Conservation (phyloP, 1,140 invertebrate species). For the Neodiprion fabricii region DNA sequence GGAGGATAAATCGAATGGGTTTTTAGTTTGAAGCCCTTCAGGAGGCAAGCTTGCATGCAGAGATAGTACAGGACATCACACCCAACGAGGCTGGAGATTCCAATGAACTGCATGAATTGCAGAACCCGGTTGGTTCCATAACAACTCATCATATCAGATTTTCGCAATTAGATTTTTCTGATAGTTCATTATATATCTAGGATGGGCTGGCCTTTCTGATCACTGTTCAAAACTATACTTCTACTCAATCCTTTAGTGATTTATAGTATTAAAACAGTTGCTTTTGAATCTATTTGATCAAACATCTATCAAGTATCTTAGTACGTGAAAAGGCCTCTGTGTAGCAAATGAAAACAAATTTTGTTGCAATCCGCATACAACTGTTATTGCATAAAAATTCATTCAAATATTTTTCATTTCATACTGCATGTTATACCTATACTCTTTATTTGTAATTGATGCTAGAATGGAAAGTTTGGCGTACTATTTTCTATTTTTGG, state of each 20-base stretch:
- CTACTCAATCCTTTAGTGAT: background rate
- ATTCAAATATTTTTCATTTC: too few species aligned
- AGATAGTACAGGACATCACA: constrained; percentile 49
- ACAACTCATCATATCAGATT: constrained; percentile 36
- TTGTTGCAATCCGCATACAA: too few species aligned
- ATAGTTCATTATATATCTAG: constrained; percentile 12
- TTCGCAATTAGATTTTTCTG: background rate
- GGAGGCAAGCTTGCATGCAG: constrained; percentile 57
- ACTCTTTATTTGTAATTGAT: too few species aligned
- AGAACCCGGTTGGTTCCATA: constrained; percentile 57
- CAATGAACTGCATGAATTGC: constrained; percentile 55
- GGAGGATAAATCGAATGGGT: constrained; percentile 45
- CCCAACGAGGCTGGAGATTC: constrained; percentile 50
- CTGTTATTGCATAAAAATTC: too few species aligned
- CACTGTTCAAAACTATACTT: background rate
- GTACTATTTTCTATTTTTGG: too few species aligned
- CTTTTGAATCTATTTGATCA: too few species aligned
- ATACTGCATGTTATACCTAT: too few species aligned
- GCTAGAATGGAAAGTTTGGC: too few species aligned
- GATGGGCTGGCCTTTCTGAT: background rate
- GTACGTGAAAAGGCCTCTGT: too few species aligned
- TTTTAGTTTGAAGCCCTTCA: constrained; percentile 61
- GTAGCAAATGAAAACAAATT: too few species aligned
- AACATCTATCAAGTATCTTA: too few species aligned
- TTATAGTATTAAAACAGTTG: too few species aligned